A percentile compares a stretch with the other conserved stretches of the same genome.
Evolutionary conservation across 2,113 vertebrate species (phyloP).

Genomic region (Heliornis fulica): DNA sequence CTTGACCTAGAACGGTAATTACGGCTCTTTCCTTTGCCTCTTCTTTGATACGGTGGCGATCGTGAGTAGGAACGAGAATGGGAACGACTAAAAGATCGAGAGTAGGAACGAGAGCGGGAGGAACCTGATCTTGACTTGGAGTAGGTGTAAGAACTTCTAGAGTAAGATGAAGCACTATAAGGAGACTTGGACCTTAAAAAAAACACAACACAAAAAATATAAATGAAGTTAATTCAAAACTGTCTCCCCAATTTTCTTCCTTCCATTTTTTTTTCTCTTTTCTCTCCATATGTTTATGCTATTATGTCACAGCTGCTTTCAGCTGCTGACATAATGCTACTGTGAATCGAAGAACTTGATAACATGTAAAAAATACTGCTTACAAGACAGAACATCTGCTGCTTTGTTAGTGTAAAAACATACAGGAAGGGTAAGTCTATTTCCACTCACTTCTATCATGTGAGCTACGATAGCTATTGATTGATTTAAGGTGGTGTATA

Average conservation of each 20-base stretch:
- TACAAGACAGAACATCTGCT: slow-evolving; percentile 41
- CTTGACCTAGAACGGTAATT: slow-evolving; percentile 84
- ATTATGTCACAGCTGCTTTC: slow-evolving; percentile 62
- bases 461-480: not conserved
- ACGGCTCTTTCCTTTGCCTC: slow-evolving; percentile 81
- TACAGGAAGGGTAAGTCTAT: slow-evolving; percentile 12
- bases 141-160: slow-evolving; percentile 87
- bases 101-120: slow-evolving; percentile 85
- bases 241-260: not conserved
- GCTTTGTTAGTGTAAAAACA: slow-evolving; percentile 59
- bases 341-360: slow-evolving; percentile 18
- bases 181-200: slow-evolving; percentile 91
- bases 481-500: slow-evolving; percentile 44
- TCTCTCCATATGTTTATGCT: slow-evolving; percentile 55
- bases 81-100: slow-evolving; percentile 89
- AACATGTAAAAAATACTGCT: not conserved
- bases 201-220: slow-evolving; percentile 45
- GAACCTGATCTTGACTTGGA: slow-evolving; percentile 88
- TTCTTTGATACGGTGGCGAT: slow-evolving; percentile 80
- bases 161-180: slow-evolving; percentile 86
- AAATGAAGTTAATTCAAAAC: slow-evolving; percentile 56
- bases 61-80: slow-evolving; percentile 86
- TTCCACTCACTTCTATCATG: slow-evolving; percentile 28
- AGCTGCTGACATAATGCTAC: slow-evolving; percentile 58
- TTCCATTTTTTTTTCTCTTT: not conserved